Evolutionary conservation across 1,140 invertebrate genomes (phyloP).

Genomic region (Trichonephila inaurata): DNA sequence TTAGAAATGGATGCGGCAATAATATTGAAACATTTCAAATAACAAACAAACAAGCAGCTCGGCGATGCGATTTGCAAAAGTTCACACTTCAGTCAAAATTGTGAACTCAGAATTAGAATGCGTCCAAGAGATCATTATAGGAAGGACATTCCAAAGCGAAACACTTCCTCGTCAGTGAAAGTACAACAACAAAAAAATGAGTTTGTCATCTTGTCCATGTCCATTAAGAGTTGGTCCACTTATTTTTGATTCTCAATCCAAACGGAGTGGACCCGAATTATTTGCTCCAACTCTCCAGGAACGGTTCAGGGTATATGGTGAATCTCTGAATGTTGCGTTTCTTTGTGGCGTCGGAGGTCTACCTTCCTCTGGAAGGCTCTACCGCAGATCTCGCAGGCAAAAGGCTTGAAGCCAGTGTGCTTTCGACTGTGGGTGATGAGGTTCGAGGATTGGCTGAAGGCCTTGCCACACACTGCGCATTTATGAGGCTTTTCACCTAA

Average conservation of each 20-base stretch:
- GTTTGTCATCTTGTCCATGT: background rate
- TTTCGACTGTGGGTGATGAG: constrained; percentile 99
- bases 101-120: background rate
- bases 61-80: background rate
- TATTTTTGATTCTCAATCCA: background rate
- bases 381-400: constrained; percentile 95
- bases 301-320: background rate
- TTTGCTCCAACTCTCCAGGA: background rate
- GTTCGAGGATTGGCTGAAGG: constrained; percentile 99
- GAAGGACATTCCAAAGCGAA: background rate
- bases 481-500: constrained; percentile 77
- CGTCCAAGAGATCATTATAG: background rate
- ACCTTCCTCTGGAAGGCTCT: constrained; percentile 92
- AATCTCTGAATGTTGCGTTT: constrained; percentile 90
- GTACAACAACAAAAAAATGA: background rate
- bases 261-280: background rate
- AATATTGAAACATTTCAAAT: background rate
- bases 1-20: too few relatives aligned
- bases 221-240: background rate
- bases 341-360: constrained; percentile 95
- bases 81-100: background rate
- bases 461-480: constrained; percentile 84
- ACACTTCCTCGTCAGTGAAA: background rate
- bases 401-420: constrained; percentile 98
- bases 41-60: background rate